Conservation (phyloP, 2,797 vertebrate genomes). For the Steatocranus sp. region DNA sequence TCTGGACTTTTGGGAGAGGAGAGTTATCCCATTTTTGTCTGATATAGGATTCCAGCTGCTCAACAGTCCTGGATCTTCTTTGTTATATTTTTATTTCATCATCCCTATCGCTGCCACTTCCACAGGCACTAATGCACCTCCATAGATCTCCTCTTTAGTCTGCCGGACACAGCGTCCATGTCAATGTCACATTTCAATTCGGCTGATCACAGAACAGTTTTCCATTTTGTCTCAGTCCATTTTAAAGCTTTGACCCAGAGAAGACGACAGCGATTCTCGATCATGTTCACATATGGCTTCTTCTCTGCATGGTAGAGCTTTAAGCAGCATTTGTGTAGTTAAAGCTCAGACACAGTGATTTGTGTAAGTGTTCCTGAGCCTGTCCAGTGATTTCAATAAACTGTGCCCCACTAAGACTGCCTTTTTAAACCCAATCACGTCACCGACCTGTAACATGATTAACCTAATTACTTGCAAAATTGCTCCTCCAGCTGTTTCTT, state of each 20-base stretch:
- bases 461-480: neutral
- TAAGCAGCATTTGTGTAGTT: neutral
- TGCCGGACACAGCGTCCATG: neutral
- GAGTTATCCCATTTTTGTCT: neutral
- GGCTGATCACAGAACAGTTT: neutral
- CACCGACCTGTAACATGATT: neutral
- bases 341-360: neutral
- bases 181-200: rapidly evolving
- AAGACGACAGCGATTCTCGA: neutral
- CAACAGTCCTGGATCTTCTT: neutral
- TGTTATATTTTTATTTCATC: neutral
- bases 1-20: neutral
- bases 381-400: neutral
- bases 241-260: neutral
- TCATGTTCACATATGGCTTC: neutral
- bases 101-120: too few relatives aligned
- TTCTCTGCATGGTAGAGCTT: neutral
- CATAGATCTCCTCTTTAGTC: neutral
- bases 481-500: neutral
- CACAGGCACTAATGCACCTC: too few relatives aligned
- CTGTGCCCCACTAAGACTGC: neutral
- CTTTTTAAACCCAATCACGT: neutral
- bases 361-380: neutral
- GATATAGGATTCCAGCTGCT: neutral
- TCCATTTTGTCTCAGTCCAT: neutral